Evolutionary conservation across 2,113 vertebrate species (phyloP).

Genomic region (Collichthys lucidus): DNA sequence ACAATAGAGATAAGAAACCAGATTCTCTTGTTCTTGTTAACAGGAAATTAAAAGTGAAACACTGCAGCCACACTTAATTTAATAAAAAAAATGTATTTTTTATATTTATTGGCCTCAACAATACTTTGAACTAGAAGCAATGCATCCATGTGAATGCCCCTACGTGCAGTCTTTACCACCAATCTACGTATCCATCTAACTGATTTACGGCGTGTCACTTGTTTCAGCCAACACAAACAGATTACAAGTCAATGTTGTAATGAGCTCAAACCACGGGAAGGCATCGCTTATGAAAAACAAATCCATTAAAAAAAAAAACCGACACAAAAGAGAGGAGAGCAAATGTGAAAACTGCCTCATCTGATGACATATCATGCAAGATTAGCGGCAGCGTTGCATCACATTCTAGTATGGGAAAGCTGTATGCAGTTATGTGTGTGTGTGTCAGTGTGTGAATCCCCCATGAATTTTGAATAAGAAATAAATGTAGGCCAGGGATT

Average conservation of each 20-base stretch:
- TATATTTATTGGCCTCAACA: slow-evolving; percentile 37
- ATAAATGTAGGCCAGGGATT: slow-evolving; percentile 71
- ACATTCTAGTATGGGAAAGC: slow-evolving; percentile 52
- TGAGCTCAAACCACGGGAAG: slow-evolving; percentile 24
- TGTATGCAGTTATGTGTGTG: slow-evolving; percentile 5
- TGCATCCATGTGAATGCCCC: not conserved
- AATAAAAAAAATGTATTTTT: too few species aligned
- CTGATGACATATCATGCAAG: slow-evolving; percentile 62
- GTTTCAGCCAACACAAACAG: slow-evolving; percentile 55
- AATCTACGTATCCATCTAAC: slow-evolving; percentile 28
- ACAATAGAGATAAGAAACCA: slow-evolving; percentile 37
- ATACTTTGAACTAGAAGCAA: slow-evolving; percentile 1
- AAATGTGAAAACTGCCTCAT: slow-evolving; percentile 23
- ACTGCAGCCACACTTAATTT: too few species aligned
- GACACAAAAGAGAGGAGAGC: not conserved
- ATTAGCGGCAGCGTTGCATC: slow-evolving; percentile 64
- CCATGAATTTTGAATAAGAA: slow-evolving; percentile 38
- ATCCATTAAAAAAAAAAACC: not conserved
- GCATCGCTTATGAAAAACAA: slow-evolving; percentile 32
- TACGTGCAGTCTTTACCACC: slow-evolving; percentile 7
- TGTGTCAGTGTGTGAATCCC: slow-evolving; percentile 28
- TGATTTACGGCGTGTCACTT: slow-evolving; percentile 40
- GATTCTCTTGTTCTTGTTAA: slow-evolving; percentile 31
- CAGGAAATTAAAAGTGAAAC: slow-evolving; percentile 15
- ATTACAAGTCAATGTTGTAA: slow-evolving; percentile 15